These are phyloP conservation scores for Netelia inedita DNA, from an alignment of 2,888 invertebrate species.

Conservation along the genomic window DNA sequence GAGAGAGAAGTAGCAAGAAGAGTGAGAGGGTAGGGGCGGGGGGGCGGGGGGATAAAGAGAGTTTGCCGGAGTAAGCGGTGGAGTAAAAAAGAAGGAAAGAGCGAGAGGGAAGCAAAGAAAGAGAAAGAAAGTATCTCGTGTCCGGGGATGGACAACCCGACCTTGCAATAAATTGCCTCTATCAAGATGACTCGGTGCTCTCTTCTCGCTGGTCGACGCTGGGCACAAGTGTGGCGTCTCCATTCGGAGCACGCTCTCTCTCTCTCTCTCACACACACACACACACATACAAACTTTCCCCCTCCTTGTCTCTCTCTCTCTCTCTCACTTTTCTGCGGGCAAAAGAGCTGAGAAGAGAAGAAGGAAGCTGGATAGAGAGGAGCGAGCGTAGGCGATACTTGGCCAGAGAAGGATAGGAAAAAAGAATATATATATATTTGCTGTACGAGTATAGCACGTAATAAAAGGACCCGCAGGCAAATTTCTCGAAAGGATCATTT, in stretches of 20 bases:
- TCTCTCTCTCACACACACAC: slow-evolving; percentile 23
- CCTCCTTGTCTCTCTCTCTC: not conserved
- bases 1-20: not conserved
- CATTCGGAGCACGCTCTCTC: slow-evolving; percentile 53
- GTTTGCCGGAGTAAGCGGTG: slow-evolving; percentile 32
- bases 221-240: slow-evolving; percentile 71
- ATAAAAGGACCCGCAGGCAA: slow-evolving; percentile 49
- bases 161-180: slow-evolving; percentile 74
- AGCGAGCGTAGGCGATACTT: slow-evolving; percentile 61
- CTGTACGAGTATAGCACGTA: slow-evolving; percentile 38
- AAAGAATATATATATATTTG: slow-evolving; percentile 42
- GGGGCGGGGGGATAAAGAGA: slow-evolving; percentile 19
- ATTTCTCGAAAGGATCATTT: slow-evolving; percentile 63
- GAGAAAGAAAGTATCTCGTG: slow-evolving; percentile 65
- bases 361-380: slow-evolving; percentile 18
- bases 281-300: not conserved
- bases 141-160: slow-evolving; percentile 69
- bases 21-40: not conserved
- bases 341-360: slow-evolving; percentile 26
- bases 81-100: slow-evolving; percentile 16
- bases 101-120: not conserved
- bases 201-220: slow-evolving; percentile 64
- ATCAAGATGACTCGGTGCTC: slow-evolving; percentile 75
- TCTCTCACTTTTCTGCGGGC: slow-evolving; percentile 22
- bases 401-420: not conserved